A percentile compares a stretch with the other conserved stretches of the same genome.
phyloP scores from a whole-genome alignment of 1,140 invertebrate species.

The Conopomorpha cramerella region DNA sequence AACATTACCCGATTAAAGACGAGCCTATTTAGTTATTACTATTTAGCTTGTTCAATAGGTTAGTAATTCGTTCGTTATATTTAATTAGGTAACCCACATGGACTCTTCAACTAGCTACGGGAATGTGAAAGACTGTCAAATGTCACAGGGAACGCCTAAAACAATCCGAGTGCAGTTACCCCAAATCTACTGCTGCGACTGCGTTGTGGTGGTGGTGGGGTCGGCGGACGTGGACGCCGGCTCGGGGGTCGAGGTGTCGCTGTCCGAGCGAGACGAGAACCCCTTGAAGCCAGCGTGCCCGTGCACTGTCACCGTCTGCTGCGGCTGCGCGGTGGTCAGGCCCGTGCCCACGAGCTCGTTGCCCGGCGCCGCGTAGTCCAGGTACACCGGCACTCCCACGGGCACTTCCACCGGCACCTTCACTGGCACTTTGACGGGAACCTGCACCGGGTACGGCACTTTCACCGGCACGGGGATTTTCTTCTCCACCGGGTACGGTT shows the following conservation, averaged over 20 bases:
- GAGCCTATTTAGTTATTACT: too few species aligned
- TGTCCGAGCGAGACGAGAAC: conserved; percentile 28
- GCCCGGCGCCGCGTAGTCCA: conserved; percentile 9
- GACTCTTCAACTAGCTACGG: too few species aligned
- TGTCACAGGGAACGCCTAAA: too few species aligned
- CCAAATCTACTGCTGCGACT: conserved; percentile 3
- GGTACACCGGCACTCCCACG: conserved; percentile 30
- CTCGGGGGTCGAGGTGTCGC: neutral
- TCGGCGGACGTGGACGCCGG: neutral
- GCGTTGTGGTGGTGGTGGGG: neutral
- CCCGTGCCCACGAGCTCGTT: conserved; percentile 1
- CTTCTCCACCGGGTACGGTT: conserved; percentile 66
- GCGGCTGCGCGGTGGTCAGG: conserved; percentile 10
- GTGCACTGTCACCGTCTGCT: conserved; percentile 27
- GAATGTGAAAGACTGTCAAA: too few species aligned
- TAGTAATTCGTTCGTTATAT: too few species aligned
- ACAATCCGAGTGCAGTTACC: conserved; percentile 12
- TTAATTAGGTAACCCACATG: too few species aligned
- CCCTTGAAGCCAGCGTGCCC: conserved; percentile 27
- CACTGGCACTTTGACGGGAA: conserved; percentile 58
- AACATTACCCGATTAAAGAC: too few species aligned
- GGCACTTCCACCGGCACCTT: conserved; percentile 53
- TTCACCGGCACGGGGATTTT: conserved; percentile 57
- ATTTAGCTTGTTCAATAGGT: too few species aligned
- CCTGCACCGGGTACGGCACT: conserved; percentile 48